Percentiles rank a stretch among this genome's conserved stretches.
Evolutionary conservation across 2,888 invertebrate genomes (phyloP).

Genomic region (Pseudococcus longispinus): DNA sequence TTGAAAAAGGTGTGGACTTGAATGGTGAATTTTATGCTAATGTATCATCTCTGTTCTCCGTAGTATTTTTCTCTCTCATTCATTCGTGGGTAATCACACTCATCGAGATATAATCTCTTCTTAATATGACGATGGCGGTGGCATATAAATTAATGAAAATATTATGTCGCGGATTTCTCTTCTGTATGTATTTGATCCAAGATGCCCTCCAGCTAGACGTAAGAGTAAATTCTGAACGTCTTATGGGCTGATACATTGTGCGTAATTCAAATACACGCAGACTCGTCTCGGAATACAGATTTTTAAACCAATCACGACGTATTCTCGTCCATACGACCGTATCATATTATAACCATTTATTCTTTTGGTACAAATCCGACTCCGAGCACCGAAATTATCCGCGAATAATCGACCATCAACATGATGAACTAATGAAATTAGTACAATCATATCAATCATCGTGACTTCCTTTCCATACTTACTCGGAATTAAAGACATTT

Average conservation of each 20-base stretch:
- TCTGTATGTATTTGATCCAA: not conserved
- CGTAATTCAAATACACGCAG: not conserved
- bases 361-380: not conserved
- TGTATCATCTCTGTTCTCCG: not conserved
- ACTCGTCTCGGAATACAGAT: not conserved
- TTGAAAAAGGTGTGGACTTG: not conserved
- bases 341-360: not conserved
- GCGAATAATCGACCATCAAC: not conserved
- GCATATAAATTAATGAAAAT: slow-evolving; percentile 13
- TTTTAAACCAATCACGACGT: not conserved
- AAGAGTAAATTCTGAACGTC: not conserved
- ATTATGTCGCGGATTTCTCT: slow-evolving; percentile 18
- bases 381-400: not conserved
- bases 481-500: not conserved
- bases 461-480: slow-evolving; percentile 15
- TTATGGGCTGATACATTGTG: not conserved
- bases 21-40: not conserved
- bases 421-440: slow-evolving; percentile 10
- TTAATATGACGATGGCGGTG: not conserved
- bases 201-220: not conserved
- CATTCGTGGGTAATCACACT: not conserved
- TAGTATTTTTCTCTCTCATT: no score
- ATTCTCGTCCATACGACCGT: not conserved
- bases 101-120: not conserved
- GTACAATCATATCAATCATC: slow-evolving; percentile 36